Evolutionary conservation across 2,797 vertebrate genomes (phyloP), one percentile per base, ranked within the genome.

Genomic region (Muscicapa comitata): DNA sequence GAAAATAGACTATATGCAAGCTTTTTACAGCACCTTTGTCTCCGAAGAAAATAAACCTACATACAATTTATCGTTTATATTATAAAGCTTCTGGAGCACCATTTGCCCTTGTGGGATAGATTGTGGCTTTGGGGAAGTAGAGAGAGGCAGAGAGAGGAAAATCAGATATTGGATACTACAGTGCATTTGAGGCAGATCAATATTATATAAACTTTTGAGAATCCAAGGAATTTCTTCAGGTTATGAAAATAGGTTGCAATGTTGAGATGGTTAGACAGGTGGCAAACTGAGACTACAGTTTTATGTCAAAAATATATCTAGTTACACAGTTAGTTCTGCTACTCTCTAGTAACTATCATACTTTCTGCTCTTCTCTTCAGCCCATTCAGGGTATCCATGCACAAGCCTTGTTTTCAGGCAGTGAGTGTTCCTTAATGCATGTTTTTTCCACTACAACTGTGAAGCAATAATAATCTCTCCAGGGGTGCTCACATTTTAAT

Each of bases 211-310:
- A 47, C 15, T n/a, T 87, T n/a, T 65, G 25, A 85, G 31, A 86
- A 89, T 74, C 16, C 37, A 83, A 82, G 81, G 6, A 65, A 86
- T 68, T 86, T 80, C 38, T 71, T 87, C 54, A 86, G 54, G 75
- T 85, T 90, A 83, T 77, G 61, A 87, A 93, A 93, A 92, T 17
- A 96, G 47, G 82, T 94, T 97, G 94, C 88, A 97, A 91, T 95
- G 78, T 95, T 94, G 91, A 93, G 75, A 87, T 35, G 50, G 81
- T 87, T 94, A 97, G 93, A 87, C 96, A 97, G 94, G 86, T 97
- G 95, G 95, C 96, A 97, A 96, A 97, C 93, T 95, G 88, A 97
- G 92, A 97, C 93, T 96, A 76, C 81, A 51, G 14, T 91, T 97
- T 83, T 87, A 80, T 92, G 51, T 40, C 73, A 94, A 94, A 96